Percentiles rank a stretch among this genome's conserved stretches.
Conservation (phyloP, 1,140 invertebrate species). For the Archivesica marissinica region DNA sequence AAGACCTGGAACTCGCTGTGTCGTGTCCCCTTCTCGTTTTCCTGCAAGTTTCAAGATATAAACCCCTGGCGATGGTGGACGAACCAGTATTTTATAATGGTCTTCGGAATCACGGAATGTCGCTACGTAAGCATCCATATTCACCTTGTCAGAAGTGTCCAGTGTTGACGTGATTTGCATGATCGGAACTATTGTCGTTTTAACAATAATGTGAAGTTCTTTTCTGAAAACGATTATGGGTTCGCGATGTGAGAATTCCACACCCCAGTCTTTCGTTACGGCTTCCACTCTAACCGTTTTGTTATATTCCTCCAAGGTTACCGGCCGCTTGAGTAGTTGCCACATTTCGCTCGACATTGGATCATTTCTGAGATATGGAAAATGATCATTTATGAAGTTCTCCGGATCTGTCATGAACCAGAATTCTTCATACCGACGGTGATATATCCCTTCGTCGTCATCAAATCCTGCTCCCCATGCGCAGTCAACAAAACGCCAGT, state of each 20-base stretch:
- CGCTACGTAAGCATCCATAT: conserved; percentile 62
- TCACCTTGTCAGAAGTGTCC: conserved; percentile 59
- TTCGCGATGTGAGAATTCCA: conserved; percentile 59
- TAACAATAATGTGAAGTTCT: conserved; percentile 61
- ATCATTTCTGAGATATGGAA: conserved; percentile 82
- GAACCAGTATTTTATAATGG: conserved; percentile 55
- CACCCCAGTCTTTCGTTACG: conserved; percentile 57
- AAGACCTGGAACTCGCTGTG: conserved; percentile 30
- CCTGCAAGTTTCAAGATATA: conserved; percentile 59
- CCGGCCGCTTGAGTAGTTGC: conserved; percentile 67
- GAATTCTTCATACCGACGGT: conserved; percentile 74
- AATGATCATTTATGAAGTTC: conserved; percentile 85
- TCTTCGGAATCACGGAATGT: conserved; percentile 57
- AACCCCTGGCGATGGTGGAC: conserved; percentile 53
- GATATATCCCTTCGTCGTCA: conserved; percentile 66
- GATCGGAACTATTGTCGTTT: conserved; percentile 59
- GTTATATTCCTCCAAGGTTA: conserved; percentile 67
- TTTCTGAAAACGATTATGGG: conserved; percentile 61
- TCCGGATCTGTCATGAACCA: conserved; percentile 86
- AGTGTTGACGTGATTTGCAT: conserved; percentile 59
- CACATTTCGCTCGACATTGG: conserved; percentile 61
- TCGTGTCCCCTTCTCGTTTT: conserved; percentile 57
- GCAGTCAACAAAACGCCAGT: conserved; percentile 78
- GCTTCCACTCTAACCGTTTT: conserved; percentile 57
- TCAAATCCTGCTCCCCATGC: conserved; percentile 84